These are phyloP conservation scores for Fistularia commersonii DNA, from an alignment of 2,797 vertebrate species.

Conservation along the genomic window DNA sequence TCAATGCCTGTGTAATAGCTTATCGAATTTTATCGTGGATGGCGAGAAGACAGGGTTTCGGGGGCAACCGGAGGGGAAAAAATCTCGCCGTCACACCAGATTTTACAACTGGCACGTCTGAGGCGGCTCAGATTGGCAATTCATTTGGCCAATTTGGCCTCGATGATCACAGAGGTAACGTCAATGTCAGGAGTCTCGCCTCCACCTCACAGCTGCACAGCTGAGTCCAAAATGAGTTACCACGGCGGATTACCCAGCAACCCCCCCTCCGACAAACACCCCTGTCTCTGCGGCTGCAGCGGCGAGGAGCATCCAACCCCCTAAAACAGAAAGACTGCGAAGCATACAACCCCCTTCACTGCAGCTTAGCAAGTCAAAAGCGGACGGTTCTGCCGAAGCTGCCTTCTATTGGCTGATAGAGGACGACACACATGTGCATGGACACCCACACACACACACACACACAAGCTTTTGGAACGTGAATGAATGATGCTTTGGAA, in stretches of 20 bases:
- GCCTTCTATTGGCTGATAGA: conserved; percentile 16
- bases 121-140: conserved; percentile 73
- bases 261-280: conserved; percentile 19
- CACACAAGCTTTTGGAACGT: conserved; percentile 22
- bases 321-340: conserved; percentile 56
- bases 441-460: conserved; percentile 11
- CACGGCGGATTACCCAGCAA: conserved; percentile 37
- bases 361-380: conserved; percentile 64
- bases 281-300: conserved; percentile 45
- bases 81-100: conserved; percentile 12
- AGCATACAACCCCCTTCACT: conserved; percentile 72
- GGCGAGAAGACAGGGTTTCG: conserved; percentile 34
- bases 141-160: conserved; percentile 71
- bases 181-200: conserved; percentile 57
- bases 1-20: conserved; percentile 68
- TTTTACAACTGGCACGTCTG: conserved; percentile 48
- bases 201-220: conserved; percentile 17
- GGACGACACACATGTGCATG: conserved; percentile 19
- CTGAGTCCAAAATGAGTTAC: conserved; percentile 49
- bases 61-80: neutral
- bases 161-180: conserved; percentile 75
- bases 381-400: conserved; percentile 53
- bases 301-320: conserved; percentile 49
- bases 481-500: conserved; percentile 34
- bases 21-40: conserved; percentile 64